Conservation (phyloP, 1,140 invertebrate species). For the Drosophila serrata region DNA sequence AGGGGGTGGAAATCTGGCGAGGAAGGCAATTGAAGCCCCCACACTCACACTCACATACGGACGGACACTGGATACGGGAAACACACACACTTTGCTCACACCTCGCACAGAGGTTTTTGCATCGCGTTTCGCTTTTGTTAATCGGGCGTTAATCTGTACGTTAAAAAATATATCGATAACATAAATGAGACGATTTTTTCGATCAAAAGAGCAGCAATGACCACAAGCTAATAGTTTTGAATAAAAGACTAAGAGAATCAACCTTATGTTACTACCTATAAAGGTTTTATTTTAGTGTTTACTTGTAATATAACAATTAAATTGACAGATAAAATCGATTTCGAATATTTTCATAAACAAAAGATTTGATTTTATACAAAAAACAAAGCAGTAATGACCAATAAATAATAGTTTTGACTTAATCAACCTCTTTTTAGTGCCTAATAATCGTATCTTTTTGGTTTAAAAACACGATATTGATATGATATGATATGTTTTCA, state of each 20-base stretch:
- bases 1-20: slow-evolving; percentile 1
- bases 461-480: too few relatives aligned
- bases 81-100: slow-evolving; percentile 35
- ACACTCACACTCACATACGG: slow-evolving; percentile 22
- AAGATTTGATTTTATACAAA: too few relatives aligned
- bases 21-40: slow-evolving; percentile 60
- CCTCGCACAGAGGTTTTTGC: slow-evolving; percentile 30
- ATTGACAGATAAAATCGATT: too few relatives aligned
- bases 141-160: slow-evolving; percentile 25
- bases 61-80: slow-evolving; percentile 20
- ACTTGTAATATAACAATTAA: too few relatives aligned
- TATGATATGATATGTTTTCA: too few relatives aligned
- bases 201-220: slow-evolving; percentile 12
- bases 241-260: too few relatives aligned
- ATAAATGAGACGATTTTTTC: background rate
- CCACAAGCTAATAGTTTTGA: too few relatives aligned
- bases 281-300: too few relatives aligned
- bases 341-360: too few relatives aligned
- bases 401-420: background rate
- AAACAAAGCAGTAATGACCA: too few relatives aligned
- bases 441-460: background rate
- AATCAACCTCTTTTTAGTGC: background rate
- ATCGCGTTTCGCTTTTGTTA: slow-evolving; percentile 22
- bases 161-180: slow-evolving; percentile 6
- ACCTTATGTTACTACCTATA: too few relatives aligned